Evolutionary conservation across 2,888 invertebrate genomes (phyloP), one percentile per base, ranked within the genome.

Genomic region (Cosmopolites sordidus): DNA sequence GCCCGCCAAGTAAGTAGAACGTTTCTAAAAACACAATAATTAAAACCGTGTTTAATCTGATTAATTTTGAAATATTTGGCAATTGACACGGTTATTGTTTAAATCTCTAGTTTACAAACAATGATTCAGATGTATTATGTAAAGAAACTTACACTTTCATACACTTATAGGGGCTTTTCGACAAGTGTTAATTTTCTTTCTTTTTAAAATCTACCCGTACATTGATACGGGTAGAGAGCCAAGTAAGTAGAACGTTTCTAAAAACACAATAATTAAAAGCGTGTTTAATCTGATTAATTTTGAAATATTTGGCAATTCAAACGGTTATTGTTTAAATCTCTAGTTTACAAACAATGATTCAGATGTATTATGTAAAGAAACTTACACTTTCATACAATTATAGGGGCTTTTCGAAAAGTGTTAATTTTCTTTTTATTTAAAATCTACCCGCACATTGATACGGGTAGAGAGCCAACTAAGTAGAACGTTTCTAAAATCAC

Each of bases 391-490:
- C n/a, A n/a, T n/a, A n/a, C n/a, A n/a, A n/a, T n/a, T n/a, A n/a
- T n/a, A n/a, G n/a, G n/a, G n/a, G n/a, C n/a, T n/a, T n/a, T 22
- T 22, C 22, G 22, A 22, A 3, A 22, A 22, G 8, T 22, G 3
- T 22, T 22, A 22, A 22, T 22, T 3, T 22, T 3, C 22, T 22
- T 8, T 22, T 8, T 8, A 5, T 22, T 22, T 5, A n/a, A n/a
- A n/a, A n/a, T n/a, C n/a, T n/a, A n/a, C n/a, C n/a, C n/a, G n/a
- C n/a, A n/a, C n/a, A n/a, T n/a, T n/a, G n/a, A n/a, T n/a, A n/a
- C n/a, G n/a, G n/a, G n/a, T n/a, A n/a, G n/a, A n/a, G n/a, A n/a
- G 63, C 81, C 87, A 66, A 87, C 90, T 90, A 78, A 83, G 84
- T 79, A 8, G 33, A 33, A 12, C 3, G 3, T 22, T 22, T 5